Conservation (phyloP, 2,797 vertebrate species). For the Varecia variegata region DNA sequence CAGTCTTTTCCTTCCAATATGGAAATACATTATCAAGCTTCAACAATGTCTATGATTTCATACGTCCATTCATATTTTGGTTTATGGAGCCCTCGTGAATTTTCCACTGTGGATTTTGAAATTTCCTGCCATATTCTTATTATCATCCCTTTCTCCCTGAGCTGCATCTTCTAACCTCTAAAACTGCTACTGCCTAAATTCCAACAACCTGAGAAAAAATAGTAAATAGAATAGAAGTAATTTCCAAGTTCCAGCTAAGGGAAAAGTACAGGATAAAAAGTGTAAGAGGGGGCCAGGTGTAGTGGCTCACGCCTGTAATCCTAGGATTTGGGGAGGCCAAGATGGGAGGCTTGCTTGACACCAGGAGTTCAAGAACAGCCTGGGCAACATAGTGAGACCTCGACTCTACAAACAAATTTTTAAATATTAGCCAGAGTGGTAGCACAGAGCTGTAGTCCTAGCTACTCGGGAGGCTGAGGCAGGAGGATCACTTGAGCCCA, state of each 20-base stretch:
- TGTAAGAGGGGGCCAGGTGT: background rate
- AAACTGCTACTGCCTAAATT: background rate
- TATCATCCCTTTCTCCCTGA: background rate
- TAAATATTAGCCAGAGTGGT: background rate
- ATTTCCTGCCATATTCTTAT: background rate
- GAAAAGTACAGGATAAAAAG: background rate
- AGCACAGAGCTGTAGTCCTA: background rate
- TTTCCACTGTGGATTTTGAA: background rate
- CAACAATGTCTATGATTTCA: background rate
- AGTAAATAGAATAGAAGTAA: background rate
- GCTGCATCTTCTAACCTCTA: background rate
- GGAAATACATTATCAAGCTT: slow-evolving; percentile 6
- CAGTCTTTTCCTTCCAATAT: slow-evolving; percentile 40
- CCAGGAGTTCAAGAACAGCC: background rate
- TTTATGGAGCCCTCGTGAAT: background rate
- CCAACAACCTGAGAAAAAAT: background rate
- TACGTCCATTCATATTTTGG: background rate
- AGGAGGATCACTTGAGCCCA: background rate
- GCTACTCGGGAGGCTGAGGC: background rate
- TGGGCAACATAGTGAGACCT: background rate
- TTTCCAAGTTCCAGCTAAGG: background rate
- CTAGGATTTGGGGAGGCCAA: background rate
- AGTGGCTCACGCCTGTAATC: background rate
- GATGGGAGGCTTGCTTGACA: background rate
- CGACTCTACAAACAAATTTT: background rate